These are phyloP conservation scores for Tipula unca DNA, from an alignment of 2,888 invertebrate genomes.

Conservation along the genomic window DNA sequence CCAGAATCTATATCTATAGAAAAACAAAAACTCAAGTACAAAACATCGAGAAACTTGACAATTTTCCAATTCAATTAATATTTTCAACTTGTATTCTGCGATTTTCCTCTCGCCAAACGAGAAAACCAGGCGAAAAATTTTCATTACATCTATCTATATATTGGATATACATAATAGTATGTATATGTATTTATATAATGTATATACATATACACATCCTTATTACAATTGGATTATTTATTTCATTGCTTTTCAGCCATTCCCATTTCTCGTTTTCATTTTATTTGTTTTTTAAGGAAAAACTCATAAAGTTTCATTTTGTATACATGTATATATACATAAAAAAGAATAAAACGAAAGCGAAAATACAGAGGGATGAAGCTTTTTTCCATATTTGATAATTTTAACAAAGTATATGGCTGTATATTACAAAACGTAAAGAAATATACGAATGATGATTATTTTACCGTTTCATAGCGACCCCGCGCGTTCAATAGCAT, in stretches of 20 bases:
- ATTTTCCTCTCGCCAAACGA: no score
- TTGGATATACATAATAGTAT: background rate
- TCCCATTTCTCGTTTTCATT: background rate
- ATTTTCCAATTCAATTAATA: no score
- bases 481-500: background rate
- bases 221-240: conserved; percentile 1
- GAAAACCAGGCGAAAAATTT: background rate
- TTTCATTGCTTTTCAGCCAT: background rate
- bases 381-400: background rate
- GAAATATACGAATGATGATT: background rate
- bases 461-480: background rate
- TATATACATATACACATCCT: background rate
- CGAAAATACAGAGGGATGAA: background rate
- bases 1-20: no score
- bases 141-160: background rate
- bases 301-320: background rate
- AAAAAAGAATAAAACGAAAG: background rate
- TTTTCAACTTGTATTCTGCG: no score
- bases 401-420: background rate
- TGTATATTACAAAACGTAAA: background rate
- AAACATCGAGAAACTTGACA: no score
- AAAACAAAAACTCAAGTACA: no score
- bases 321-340: background rate
- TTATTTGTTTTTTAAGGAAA: background rate
- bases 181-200: no score